Base-by-base conservation (phyloP, 2,888 invertebrate species). In the Agonopterix alstromeriana region DNA sequence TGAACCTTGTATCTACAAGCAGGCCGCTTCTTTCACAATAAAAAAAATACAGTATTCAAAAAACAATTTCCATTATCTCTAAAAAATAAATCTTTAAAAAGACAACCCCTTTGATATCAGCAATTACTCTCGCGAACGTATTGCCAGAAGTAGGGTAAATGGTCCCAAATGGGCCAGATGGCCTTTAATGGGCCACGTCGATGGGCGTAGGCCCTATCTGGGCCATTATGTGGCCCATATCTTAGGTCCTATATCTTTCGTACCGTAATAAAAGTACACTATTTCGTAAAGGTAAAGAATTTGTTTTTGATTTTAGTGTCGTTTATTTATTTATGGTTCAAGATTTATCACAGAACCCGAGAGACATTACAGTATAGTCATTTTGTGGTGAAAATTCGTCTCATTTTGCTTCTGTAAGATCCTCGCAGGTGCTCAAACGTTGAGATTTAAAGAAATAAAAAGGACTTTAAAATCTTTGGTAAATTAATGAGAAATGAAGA, bases 131-230 rank as follows among this genome's bases (percentile, higher is more conserved):
- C 27, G 40, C 49, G 57, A 63, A 68, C 66, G 67, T 73, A 70
- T 70, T 66, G 64, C 51, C 14, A 10, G 51, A 51, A 14, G 49
- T 54, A 56, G 57, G 52, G 53, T 57, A 65, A 70, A 61, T 64
- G 57, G 56, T 48, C 48, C 56, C 52, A 55, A 67, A 66, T 65
- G 60, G 54, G 51, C 55, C 45, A 50, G 53, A 60, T 56, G 60
- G 60, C 50, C 61, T 57, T 48, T 67, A 71, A 73, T 69, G 67
- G 58, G 52, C 58, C 54, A 53, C 55, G 53, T 60, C 53, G 61
- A 59, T 56, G 55, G 57, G 51, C 55, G 48, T 47, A 27, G 43
- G 47, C 51, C 48, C 60, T 60, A 64, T 59, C 55, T 45, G 38
- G 12, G 50, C 55, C 58, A 53, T 61, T 58, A 64, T 57, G 61